These are phyloP conservation scores for Lathronympha strigana DNA, from an alignment of 2,888 invertebrate species.

Conservation along the genomic window DNA sequence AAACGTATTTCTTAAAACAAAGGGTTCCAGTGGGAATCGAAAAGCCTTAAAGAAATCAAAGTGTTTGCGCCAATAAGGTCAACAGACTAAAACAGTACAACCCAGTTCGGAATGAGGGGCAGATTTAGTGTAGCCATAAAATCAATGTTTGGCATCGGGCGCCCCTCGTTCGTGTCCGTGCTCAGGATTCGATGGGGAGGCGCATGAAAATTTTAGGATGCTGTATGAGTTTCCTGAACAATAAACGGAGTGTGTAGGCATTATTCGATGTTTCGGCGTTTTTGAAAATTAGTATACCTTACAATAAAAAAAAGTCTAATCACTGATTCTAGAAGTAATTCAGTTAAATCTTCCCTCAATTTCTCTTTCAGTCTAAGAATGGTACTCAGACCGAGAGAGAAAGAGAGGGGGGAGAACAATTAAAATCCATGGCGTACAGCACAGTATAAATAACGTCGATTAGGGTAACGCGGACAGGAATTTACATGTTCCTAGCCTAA, in stretches of 20 bases:
- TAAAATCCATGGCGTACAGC: no score
- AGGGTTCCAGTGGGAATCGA: no score
- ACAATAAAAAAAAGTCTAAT: no score
- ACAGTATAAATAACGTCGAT: no score
- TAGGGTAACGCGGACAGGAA: no score
- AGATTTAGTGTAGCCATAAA: slow-evolving; percentile 39
- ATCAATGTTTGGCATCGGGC: slow-evolving; percentile 36
- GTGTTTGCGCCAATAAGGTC: slow-evolving; percentile 10
- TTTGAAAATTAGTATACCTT: not conserved
- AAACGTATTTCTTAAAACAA: not conserved
- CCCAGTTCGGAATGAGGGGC: slow-evolving; percentile 31
- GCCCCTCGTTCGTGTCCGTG: slow-evolving; percentile 28
- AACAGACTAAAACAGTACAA: slow-evolving; percentile 27
- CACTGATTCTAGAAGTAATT: no score
- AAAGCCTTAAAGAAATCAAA: no score
- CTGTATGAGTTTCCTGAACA: slow-evolving; percentile 30
- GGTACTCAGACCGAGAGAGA: no score
- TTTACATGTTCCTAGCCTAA: no score
- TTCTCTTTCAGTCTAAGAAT: no score
- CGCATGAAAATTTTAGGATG: slow-evolving; percentile 28
- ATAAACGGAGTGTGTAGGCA: not conserved
- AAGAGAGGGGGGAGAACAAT: no score
- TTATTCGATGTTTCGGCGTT: not conserved
- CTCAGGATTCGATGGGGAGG: slow-evolving; percentile 29
- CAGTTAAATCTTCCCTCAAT: no score